phyloP scores from a whole-genome alignment of 2,797 vertebrate genomes.

The Sarcophilus harrisii region DNA sequence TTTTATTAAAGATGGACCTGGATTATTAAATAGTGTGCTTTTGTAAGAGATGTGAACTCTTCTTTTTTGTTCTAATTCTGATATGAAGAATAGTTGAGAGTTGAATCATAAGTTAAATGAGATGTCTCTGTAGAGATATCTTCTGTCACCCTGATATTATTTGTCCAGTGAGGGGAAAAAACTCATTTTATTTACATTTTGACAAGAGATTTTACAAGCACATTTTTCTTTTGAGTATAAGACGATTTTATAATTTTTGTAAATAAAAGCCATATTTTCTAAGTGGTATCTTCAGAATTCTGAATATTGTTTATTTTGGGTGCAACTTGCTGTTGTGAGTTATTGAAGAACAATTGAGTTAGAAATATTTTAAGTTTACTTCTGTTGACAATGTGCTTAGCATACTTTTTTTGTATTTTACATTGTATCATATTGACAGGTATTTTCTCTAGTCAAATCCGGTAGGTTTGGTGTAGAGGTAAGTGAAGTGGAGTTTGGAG shows the following conservation, averaged over 20 bases:
- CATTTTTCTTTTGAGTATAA: constrained; percentile 18
- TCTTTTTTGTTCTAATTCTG: not conserved
- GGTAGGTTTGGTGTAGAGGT: not conserved
- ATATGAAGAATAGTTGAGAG: constrained; percentile 14
- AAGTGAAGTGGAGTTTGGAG: not conserved
- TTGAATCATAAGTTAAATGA: constrained; percentile 31
- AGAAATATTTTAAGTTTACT: not conserved
- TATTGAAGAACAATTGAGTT: not conserved
- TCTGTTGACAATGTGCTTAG: not conserved
- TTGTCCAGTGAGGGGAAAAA: constrained; percentile 15
- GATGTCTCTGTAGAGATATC: constrained; percentile 25
- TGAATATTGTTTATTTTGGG: constrained; percentile 30
- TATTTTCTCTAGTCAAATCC: not conserved
- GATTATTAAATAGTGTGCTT: constrained; percentile 30
- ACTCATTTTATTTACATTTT: constrained; percentile 40
- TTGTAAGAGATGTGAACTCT: constrained; percentile 17
- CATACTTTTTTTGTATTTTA: not conserved
- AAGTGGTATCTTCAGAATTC: constrained; percentile 45
- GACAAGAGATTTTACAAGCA: constrained; percentile 15
- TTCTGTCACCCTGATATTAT: constrained; percentile 25
- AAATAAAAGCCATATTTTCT: constrained; percentile 38
- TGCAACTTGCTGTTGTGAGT: constrained; percentile 15
- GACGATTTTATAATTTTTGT: not conserved
- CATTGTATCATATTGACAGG: not conserved
- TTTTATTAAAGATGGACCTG: constrained; percentile 24